Evolutionary conservation across 2,797 vertebrate species (phyloP).

Genomic region (Malacoctenus gilli): DNA sequence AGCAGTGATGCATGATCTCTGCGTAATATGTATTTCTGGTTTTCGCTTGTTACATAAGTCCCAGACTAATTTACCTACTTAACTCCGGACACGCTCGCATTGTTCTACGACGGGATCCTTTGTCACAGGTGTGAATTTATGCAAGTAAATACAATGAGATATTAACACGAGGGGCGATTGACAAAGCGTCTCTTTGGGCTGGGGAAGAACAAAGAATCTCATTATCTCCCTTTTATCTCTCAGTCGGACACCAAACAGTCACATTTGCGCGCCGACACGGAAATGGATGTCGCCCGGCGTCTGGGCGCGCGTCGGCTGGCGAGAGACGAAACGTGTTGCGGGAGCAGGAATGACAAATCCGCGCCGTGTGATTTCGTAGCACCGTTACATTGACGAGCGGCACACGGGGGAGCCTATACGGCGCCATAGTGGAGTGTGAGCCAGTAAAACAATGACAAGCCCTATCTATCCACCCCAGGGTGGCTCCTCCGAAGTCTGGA

Average conservation of each 20-base stretch:
- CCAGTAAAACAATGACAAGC: conserved; percentile 77
- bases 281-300: conserved; percentile 43
- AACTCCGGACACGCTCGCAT: conserved; percentile 15
- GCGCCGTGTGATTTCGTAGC: conserved; percentile 52
- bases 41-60: conserved; percentile 50
- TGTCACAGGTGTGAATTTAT: conserved; percentile 24
- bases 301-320: conserved; percentile 28
- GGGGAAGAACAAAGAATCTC: conserved; percentile 31
- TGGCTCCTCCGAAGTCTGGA: conserved; percentile 68
- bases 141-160: conserved; percentile 7
- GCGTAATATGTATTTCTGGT: conserved; percentile 45
- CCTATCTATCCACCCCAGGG: conserved; percentile 77
- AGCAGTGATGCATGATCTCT: conserved; percentile 56
- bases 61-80: conserved; percentile 48
- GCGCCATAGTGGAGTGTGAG: conserved; percentile 62
- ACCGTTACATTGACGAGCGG: conserved; percentile 56
- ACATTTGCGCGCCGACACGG: conserved; percentile 40
- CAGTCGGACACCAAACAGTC: conserved; percentile 44
- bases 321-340: conserved; percentile 50
- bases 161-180: conserved; percentile 37
- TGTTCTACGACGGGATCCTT: conserved; percentile 28
- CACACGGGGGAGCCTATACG: conserved; percentile 59
- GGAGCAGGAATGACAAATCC: conserved; percentile 66
- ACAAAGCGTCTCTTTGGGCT: conserved; percentile 28
- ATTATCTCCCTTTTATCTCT: conserved; percentile 29